Evolutionary conservation across 2,113 vertebrate genomes (phyloP).

Genomic region (Saimiri boliviensis): DNA sequence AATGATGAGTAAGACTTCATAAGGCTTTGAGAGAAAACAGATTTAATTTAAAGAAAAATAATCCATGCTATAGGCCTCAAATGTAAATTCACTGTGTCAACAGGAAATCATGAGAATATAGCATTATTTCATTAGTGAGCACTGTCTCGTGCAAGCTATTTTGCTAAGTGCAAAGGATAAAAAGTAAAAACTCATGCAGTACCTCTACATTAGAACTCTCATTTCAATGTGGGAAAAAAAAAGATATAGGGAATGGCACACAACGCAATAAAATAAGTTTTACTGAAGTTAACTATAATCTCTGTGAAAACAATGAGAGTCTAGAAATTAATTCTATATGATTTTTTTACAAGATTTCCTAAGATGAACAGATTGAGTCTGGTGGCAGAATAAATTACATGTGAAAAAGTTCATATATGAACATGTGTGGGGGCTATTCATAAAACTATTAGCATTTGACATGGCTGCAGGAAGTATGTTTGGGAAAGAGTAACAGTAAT

Average conservation of each 20-base stretch:
- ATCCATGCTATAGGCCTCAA: not conserved
- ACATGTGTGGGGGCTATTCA: accelerated
- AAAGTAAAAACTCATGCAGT: not conserved
- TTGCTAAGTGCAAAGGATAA: not conserved
- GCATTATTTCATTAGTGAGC: not conserved
- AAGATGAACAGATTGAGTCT: not conserved
- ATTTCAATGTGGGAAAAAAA: not conserved
- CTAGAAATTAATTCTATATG: not conserved
- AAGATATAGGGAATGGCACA: not conserved
- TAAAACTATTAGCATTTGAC: not conserved
- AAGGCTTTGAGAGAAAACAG: not conserved
- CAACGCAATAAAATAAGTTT: not conserved
- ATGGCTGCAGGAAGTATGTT: not conserved
- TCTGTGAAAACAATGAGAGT: not conserved
- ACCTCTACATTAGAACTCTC: not conserved
- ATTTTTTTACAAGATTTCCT: not conserved
- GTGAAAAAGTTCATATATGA: not conserved
- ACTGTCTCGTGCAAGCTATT: not conserved
- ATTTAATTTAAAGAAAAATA: constrained; percentile 11
- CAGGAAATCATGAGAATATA: not conserved
- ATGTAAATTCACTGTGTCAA: not conserved
- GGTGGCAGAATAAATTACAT: not conserved
- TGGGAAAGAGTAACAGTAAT: not conserved
- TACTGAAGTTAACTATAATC: not conserved
- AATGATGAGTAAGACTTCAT: not conserved